Conservation (phyloP, 2,797 vertebrate genomes). For the Poliocrania exsul region DNA sequence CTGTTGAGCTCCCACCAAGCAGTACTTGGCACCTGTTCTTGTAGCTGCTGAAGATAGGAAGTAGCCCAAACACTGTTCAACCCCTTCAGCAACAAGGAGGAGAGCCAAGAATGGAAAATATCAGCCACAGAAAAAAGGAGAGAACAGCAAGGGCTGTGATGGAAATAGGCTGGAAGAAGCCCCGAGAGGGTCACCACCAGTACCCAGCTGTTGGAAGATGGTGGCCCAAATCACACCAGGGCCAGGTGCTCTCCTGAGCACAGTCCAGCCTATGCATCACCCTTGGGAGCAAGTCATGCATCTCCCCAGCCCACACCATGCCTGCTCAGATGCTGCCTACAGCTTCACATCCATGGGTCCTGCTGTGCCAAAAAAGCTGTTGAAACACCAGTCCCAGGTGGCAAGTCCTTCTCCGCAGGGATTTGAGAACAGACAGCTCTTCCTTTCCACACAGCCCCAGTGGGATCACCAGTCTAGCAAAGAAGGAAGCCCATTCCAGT, state of each 20-base stretch:
- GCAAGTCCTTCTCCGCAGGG: neutral
- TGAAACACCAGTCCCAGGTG: neutral
- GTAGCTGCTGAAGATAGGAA: neutral
- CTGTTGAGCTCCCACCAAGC: neutral
- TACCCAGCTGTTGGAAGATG: neutral
- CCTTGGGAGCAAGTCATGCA: neutral
- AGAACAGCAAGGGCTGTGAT: neutral
- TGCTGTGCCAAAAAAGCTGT: neutral
- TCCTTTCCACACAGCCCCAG: neutral
- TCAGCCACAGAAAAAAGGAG: neutral
- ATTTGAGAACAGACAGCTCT: neutral
- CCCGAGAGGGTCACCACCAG: neutral
- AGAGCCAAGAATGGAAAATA: neutral
- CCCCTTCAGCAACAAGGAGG: neutral
- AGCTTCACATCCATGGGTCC: neutral
- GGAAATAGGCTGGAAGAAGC: neutral
- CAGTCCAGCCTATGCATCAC: neutral
- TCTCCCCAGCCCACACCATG: neutral
- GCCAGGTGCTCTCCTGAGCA: neutral
- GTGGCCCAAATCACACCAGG: fast-evolving
- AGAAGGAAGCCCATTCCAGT: neutral
- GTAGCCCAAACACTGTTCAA: neutral
- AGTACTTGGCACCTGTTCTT: neutral
- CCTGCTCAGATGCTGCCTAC: neutral
- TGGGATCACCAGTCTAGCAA: neutral